These are phyloP conservation scores for Steinernema khuongi DNA, from an alignment of 1,140 invertebrate species.

Conservation along the genomic window DNA sequence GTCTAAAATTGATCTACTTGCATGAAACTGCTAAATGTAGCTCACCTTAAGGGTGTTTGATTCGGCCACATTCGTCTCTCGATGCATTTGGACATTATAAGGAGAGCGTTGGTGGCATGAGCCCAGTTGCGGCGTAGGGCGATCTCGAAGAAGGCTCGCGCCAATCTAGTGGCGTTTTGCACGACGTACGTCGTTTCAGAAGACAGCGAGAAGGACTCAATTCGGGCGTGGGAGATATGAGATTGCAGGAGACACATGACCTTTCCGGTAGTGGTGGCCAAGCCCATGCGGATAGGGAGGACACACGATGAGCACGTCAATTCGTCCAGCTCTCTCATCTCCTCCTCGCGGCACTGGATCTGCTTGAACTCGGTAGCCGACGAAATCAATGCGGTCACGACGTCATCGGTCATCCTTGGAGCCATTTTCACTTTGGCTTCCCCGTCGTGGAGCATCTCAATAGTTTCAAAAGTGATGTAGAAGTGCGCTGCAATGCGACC, in stretches of 20 bases:
- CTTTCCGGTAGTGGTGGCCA: slow-evolving; percentile 85
- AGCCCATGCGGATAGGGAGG: slow-evolving; percentile 71
- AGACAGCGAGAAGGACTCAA: slow-evolving; percentile 47
- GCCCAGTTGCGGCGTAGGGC: slow-evolving; percentile 81
- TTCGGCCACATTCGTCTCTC: slow-evolving; percentile 81
- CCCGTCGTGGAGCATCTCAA: slow-evolving; percentile 76
- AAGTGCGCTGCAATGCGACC: slow-evolving; percentile 93
- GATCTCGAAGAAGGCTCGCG: slow-evolving; percentile 87
- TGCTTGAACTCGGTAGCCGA: slow-evolving; percentile 89
- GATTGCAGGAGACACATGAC: slow-evolving; percentile 84
- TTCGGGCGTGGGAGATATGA: slow-evolving; percentile 46
- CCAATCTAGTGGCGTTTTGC: slow-evolving; percentile 81
- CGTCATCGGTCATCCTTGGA: slow-evolving; percentile 75
- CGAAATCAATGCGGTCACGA: slow-evolving; percentile 81
- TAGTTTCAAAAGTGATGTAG: slow-evolving; percentile 93
- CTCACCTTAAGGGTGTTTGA: slow-evolving; percentile 79
- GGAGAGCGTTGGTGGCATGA: slow-evolving; percentile 74
- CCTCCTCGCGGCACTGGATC: slow-evolving; percentile 80
- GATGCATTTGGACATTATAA: slow-evolving; percentile 71
- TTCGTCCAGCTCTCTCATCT: slow-evolving; percentile 79
- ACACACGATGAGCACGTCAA: slow-evolving; percentile 71
- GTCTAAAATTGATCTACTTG: slow-evolving; percentile 33
- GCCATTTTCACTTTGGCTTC: slow-evolving; percentile 22
- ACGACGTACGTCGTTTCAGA: slow-evolving; percentile 50
- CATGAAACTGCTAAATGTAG: background rate